Evolutionary conservation across 2,113 vertebrate species (phyloP).

Genomic region (Monarcha castaneiventris): DNA sequence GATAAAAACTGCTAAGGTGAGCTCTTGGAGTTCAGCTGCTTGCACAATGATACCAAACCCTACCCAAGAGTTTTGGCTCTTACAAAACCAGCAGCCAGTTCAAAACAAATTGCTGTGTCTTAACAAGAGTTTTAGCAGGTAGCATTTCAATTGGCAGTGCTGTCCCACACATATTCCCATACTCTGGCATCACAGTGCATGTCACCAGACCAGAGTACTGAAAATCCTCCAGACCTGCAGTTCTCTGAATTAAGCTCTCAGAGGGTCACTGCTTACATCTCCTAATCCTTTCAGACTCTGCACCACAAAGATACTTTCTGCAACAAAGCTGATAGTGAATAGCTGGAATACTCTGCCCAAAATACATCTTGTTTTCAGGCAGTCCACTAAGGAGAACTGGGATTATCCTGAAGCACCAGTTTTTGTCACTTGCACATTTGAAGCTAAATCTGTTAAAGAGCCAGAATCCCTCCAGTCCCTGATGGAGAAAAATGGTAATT

Average conservation of each 20-base stretch:
- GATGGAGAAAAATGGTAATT: neutral
- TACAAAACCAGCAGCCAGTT: neutral
- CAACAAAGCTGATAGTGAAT: neutral
- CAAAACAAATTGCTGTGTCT: neutral
- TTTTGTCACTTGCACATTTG: neutral
- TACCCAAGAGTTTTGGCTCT: neutral
- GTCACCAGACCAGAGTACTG: neutral
- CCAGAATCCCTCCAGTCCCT: neutral
- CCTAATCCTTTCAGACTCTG: neutral
- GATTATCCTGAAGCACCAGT: neutral
- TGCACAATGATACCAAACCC: neutral
- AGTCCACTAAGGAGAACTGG: neutral
- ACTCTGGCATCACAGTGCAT: neutral
- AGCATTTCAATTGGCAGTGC: neutral
- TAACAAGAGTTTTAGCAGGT: neutral
- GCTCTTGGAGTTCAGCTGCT: neutral
- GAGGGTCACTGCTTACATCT: rapidly evolving
- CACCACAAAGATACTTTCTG: neutral
- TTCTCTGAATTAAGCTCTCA: neutral
- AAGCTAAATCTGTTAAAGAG: neutral
- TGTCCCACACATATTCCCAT: rapidly evolving
- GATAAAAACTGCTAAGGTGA: neutral
- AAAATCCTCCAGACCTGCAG: neutral
- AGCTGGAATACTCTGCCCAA: neutral
- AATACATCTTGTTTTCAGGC: neutral